phyloP scores from a whole-genome alignment of 1,140 invertebrate genomes.

The Gonioctena quinquepunctata region DNA sequence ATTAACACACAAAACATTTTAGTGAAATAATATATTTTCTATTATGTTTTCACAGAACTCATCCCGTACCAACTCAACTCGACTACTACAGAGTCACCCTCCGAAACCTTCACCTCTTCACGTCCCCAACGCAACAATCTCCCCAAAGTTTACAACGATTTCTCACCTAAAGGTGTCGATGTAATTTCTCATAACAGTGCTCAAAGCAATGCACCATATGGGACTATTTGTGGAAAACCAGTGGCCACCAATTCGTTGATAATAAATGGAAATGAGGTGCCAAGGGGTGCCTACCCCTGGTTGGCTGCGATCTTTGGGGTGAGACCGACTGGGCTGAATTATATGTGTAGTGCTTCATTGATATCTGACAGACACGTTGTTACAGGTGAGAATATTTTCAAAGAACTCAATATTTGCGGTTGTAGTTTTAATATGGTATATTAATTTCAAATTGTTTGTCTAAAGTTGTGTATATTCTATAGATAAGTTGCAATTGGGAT shows the following conservation, averaged over 20 bases:
- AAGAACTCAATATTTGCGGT: too few species aligned
- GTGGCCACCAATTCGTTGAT: constrained; percentile 52
- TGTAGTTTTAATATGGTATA: too few species aligned
- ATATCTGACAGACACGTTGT: constrained; percentile 61
- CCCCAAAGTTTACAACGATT: background rate
- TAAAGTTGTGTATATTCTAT: too few species aligned
- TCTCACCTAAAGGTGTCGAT: background rate
- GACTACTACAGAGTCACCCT: too few species aligned
- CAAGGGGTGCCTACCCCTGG: constrained; percentile 61
- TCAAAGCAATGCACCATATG: background rate
- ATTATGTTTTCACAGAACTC: too few species aligned
- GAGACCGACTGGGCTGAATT: constrained; percentile 55
- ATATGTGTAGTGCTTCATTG: constrained; percentile 63
- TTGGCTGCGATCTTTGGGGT: constrained; percentile 58
- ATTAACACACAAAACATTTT: too few species aligned
- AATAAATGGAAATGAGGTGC: constrained; percentile 46
- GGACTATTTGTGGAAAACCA: constrained; percentile 45
- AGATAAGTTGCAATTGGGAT: too few species aligned
- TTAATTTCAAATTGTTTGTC: too few species aligned
- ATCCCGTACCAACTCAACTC: too few species aligned
- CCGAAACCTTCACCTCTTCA: too few species aligned
- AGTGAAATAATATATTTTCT: too few species aligned
- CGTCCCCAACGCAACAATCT: too few species aligned
- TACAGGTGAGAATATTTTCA: constrained; percentile 52
- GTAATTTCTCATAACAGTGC: background rate